Evolutionary conservation across 2,113 vertebrate species (phyloP).

Genomic region (Rattus norvegicus): DNA sequence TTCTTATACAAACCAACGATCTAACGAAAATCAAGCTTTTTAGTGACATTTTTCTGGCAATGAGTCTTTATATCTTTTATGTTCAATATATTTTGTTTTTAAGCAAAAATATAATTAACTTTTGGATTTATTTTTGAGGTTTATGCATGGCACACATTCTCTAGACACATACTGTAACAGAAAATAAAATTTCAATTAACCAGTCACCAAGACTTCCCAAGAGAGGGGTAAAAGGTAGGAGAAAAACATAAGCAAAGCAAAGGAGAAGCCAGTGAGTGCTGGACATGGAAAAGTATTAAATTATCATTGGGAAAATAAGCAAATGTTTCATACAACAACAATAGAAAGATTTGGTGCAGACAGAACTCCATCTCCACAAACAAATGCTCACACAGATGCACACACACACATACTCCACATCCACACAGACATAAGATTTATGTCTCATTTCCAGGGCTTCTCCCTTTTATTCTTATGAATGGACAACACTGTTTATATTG

Average conservation of each 20-base stretch:
- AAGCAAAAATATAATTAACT: background rate
- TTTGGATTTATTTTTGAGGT: background rate
- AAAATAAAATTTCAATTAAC: constrained; percentile 33
- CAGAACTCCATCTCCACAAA: background rate
- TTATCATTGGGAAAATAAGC: background rate
- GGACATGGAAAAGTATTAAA: background rate
- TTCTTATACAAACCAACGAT: background rate
- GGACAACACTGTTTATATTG: background rate
- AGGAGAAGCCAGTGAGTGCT: background rate
- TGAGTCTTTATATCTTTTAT: background rate
- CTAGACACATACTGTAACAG: background rate
- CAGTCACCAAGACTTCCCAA: background rate
- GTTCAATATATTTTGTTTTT: background rate
- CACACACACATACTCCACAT: background rate
- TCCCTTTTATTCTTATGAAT: background rate
- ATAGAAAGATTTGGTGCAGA: background rate
- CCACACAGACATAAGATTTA: background rate
- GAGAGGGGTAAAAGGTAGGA: background rate
- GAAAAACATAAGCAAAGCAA: background rate
- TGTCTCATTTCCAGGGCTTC: background rate
- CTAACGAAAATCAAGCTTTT: background rate
- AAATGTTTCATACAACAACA: background rate
- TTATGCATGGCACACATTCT: background rate
- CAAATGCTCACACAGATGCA: background rate
- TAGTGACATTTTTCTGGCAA: background rate